Evolutionary conservation across 2,888 invertebrate species (phyloP).

Genomic region (Nasonia oneida): DNA sequence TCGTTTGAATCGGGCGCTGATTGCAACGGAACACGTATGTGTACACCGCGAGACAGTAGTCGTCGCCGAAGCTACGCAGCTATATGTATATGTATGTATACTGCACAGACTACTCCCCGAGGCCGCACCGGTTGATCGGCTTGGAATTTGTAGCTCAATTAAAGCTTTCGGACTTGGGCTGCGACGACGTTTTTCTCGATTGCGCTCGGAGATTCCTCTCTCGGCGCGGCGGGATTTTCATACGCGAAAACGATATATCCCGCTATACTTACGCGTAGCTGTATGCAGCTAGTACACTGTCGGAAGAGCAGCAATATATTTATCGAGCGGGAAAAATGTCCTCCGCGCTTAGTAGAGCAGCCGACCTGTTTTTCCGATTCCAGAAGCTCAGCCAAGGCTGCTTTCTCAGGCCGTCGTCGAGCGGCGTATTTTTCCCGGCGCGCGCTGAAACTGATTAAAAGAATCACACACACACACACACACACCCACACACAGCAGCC

Average conservation of each 20-base stretch:
- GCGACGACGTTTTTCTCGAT: slow-evolving; percentile 36
- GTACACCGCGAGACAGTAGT: slow-evolving; percentile 41
- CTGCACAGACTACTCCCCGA: neutral
- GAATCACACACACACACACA: slow-evolving; percentile 8
- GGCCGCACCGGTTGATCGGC: slow-evolving; percentile 75
- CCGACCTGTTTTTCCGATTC: slow-evolving; percentile 54
- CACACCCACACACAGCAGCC: neutral
- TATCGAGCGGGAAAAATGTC: neutral
- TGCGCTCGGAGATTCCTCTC: neutral
- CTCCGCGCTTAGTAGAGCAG: slow-evolving; percentile 8
- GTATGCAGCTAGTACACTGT: neutral
- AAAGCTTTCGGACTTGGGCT: slow-evolving; percentile 66
- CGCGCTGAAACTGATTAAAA: slow-evolving; percentile 53
- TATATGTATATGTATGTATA: neutral
- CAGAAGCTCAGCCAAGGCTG: slow-evolving; percentile 23
- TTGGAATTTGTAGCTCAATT: slow-evolving; percentile 79
- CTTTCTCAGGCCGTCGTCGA: slow-evolving; percentile 49
- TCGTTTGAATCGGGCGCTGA: slow-evolving; percentile 77
- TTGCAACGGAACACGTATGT: slow-evolving; percentile 70
- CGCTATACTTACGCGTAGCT: neutral
- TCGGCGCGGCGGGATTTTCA: neutral
- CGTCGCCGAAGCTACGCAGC: neutral
- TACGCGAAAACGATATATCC: neutral
- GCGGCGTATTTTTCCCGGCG: slow-evolving; percentile 28
- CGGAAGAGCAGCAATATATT: neutral